These are phyloP conservation scores for Cheilinus undulatus DNA, from an alignment of 2,113 vertebrate species.

Conservation along the genomic window DNA sequence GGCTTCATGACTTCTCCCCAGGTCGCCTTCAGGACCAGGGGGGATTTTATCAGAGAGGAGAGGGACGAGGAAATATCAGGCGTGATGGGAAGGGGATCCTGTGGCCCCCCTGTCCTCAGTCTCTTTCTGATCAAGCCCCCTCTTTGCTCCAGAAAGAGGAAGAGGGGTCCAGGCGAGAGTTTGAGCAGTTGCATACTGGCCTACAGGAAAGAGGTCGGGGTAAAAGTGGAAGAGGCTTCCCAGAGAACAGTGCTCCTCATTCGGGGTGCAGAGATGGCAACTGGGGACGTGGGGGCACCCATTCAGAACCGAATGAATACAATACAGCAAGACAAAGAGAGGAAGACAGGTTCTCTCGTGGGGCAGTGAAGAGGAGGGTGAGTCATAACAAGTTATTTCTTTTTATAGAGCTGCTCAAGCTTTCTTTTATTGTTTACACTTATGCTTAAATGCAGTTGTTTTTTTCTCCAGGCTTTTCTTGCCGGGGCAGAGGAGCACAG, in stretches of 20 bases:
- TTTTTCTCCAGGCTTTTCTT: slow-evolving; percentile 52
- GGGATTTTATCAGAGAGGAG: slow-evolving; percentile 53
- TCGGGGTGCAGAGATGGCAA: slow-evolving; percentile 53
- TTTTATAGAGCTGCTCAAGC: neutral
- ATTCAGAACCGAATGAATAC: slow-evolving; percentile 65
- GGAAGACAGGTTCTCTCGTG: slow-evolving; percentile 71
- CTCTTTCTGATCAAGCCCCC: slow-evolving; percentile 46
- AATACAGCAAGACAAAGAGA: slow-evolving; percentile 53
- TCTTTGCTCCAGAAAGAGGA: slow-evolving; percentile 67
- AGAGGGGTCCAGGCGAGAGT: slow-evolving; percentile 67
- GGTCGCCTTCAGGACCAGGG: slow-evolving; percentile 54
- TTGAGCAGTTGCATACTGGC: slow-evolving; percentile 59
- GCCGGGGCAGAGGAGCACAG: slow-evolving; percentile 48
- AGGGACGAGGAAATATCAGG: slow-evolving; percentile 30
- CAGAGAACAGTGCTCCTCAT: slow-evolving; percentile 52
- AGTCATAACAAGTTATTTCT: neutral
- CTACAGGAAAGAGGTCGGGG: slow-evolving; percentile 48
- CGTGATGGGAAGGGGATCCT: slow-evolving; percentile 51
- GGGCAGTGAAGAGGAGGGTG: slow-evolving; percentile 73
- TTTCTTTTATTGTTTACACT: neutral
- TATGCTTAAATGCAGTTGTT: neutral
- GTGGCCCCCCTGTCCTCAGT: slow-evolving; percentile 53
- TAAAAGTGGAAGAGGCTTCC: slow-evolving; percentile 60
- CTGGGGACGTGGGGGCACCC: slow-evolving; percentile 53
- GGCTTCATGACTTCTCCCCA: slow-evolving; percentile 57